Percentiles rank a stretch among this genome's conserved stretches.
Conservation (phyloP, 1,140 invertebrate species). For the Glossosoma conforme region DNA sequence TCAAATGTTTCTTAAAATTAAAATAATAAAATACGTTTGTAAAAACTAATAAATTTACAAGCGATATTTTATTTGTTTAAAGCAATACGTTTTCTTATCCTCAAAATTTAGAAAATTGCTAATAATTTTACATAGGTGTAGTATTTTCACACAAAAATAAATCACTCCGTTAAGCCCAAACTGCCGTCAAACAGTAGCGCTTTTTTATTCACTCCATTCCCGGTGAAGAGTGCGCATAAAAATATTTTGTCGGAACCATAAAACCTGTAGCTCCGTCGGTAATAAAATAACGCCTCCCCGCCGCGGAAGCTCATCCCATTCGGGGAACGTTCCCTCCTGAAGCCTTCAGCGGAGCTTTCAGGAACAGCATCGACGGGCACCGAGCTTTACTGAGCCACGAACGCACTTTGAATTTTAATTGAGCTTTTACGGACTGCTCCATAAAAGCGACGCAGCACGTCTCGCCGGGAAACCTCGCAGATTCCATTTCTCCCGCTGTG, state of each 20-base stretch:
- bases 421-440: conserved; percentile 40
- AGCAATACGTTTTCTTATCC: too few relatives aligned
- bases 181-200: too few relatives aligned
- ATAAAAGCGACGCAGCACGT: conserved; percentile 36
- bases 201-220: too few relatives aligned
- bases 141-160: too few relatives aligned
- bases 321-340: background rate
- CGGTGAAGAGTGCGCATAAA: too few relatives aligned
- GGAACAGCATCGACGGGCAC: conserved; percentile 3
- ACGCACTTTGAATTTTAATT: conserved; percentile 54
- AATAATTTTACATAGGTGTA: too few relatives aligned
- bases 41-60: background rate
- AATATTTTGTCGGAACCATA: conserved; percentile 14
- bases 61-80: too few relatives aligned
- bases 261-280: conserved; percentile 18
- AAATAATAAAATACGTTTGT: background rate
- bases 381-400: conserved; percentile 30
- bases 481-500: conserved; percentile 4
- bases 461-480: conserved; percentile 20
- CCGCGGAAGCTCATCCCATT: background rate
- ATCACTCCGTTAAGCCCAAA: too few relatives aligned
- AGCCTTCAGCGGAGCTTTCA: conserved; percentile 5
- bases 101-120: too few relatives aligned
- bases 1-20: too few relatives aligned
- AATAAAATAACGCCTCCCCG: conserved; percentile 29